These are phyloP conservation scores for Prosapia bicincta DNA, from an alignment of 2,888 invertebrate genomes.

Conservation along the genomic window DNA sequence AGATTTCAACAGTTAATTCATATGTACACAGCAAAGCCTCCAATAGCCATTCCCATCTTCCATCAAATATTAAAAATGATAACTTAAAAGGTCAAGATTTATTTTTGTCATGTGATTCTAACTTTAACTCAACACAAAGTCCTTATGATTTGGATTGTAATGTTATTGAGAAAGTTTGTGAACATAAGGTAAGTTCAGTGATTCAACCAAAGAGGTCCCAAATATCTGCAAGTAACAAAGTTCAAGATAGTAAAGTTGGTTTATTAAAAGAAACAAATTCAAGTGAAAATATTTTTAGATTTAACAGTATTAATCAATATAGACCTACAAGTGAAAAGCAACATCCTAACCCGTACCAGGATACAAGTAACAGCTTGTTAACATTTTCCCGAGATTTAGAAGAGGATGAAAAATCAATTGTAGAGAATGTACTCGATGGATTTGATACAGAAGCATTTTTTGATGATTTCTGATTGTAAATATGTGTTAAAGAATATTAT, in stretches of 20 bases:
- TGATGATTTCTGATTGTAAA: slow-evolving; percentile 27
- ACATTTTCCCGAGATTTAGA: neutral
- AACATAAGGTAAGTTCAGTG: neutral
- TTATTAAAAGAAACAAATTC: no score
- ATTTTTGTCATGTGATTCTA: neutral
- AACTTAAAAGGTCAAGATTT: neutral
- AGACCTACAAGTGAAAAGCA: neutral
- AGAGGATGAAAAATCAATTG: slow-evolving; percentile 19
- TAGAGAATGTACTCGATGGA: slow-evolving; percentile 36
- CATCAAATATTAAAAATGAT: neutral
- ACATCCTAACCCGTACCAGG: neutral
- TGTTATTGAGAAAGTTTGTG: neutral
- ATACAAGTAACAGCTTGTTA: neutral
- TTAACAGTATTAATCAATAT: neutral
- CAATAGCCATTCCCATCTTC: no score
- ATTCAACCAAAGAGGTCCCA: neutral
- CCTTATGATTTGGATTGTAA: neutral
- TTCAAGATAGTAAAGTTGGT: no score
- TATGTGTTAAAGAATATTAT: neutral
- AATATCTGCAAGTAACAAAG: neutral
- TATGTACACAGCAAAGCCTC: neutral
- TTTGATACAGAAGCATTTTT: slow-evolving; percentile 38
- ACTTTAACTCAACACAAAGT: neutral
- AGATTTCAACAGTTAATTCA: neutral
- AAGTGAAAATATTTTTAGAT: neutral